Evolutionary conservation across 2,113 vertebrate genomes (phyloP).

Genomic region (Corvus cornix): DNA sequence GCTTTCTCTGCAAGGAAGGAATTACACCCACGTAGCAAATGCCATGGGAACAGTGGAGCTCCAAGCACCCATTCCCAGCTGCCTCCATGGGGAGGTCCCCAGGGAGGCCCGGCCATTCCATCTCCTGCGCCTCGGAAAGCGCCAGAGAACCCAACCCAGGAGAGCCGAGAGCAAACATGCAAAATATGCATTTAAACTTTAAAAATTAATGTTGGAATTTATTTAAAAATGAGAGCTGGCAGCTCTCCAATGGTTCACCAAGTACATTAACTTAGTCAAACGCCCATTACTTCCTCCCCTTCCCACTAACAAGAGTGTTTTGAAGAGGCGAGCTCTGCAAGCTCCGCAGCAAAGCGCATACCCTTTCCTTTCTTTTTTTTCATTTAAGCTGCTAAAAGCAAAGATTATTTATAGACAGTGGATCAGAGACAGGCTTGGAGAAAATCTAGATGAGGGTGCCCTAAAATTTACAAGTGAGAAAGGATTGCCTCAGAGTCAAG

Average conservation of each 20-base stretch:
- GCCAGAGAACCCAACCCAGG: neutral
- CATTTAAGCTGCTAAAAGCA: neutral
- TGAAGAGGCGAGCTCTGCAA: constrained; percentile 35
- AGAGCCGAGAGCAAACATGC: constrained; percentile 18
- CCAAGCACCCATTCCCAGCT: neutral
- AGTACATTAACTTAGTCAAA: constrained; percentile 51
- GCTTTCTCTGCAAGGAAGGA: constrained; percentile 45
- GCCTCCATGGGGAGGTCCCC: constrained; percentile 33
- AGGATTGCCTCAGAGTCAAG: neutral
- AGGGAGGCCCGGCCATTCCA: neutral
- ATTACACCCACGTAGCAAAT: constrained; percentile 54
- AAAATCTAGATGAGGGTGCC: constrained; percentile 20
- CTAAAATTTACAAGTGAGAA: neutral
- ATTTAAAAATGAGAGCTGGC: constrained; percentile 56
- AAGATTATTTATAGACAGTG: constrained; percentile 45
- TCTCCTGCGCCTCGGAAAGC: neutral
- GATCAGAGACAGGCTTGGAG: neutral
- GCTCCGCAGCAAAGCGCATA: neutral
- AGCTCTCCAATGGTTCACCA: constrained; percentile 35
- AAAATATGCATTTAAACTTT: constrained; percentile 52
- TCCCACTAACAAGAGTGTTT: constrained; percentile 31
- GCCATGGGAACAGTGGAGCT: constrained; percentile 4
- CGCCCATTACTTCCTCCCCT: constrained; percentile 56
- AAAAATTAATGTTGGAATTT: constrained; percentile 65
- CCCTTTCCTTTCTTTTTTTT: neutral